Conservation (phyloP, 1,140 invertebrate genomes). For the Macrosteles quadrilineatus region DNA sequence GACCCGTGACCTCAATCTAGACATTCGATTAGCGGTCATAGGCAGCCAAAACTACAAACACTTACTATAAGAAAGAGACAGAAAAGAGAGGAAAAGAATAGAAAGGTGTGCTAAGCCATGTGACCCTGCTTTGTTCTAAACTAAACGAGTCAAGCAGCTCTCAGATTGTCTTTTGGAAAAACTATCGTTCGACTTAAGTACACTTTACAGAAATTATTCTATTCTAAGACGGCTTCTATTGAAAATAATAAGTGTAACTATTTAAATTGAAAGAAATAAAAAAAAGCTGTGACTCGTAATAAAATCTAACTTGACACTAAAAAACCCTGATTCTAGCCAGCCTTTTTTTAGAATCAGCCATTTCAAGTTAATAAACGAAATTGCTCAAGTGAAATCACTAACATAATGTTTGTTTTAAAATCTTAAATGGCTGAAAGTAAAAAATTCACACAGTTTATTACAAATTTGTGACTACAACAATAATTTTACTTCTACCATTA, state of each 20-base stretch:
- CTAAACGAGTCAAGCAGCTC: constrained; percentile 27
- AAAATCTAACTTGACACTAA: constrained; percentile 2
- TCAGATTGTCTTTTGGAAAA: constrained; percentile 33
- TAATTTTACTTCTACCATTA: too few relatives aligned
- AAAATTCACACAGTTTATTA: too few relatives aligned
- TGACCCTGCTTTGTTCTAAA: constrained; percentile 40
- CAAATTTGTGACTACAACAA: too few relatives aligned
- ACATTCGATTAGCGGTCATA: constrained; percentile 20
- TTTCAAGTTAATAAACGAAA: too few relatives aligned
- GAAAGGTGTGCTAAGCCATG: constrained; percentile 43
- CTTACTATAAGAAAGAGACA: constrained; percentile 38
- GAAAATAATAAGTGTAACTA: constrained; percentile 38
- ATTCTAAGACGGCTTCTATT: constrained; percentile 28
- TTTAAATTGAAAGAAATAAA: constrained; percentile 32
- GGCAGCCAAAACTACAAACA: constrained; percentile 27
- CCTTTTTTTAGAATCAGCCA: too few relatives aligned
- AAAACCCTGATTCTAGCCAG: not conserved
- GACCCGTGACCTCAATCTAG: constrained; percentile 20
- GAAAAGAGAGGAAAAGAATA: constrained; percentile 32
- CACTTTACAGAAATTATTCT: constrained; percentile 1
- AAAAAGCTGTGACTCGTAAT: constrained; percentile 44
- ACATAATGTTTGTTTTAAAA: too few relatives aligned
- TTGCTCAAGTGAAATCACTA: too few relatives aligned
- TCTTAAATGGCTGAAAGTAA: too few relatives aligned
- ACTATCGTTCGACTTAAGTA: too few relatives aligned